Percentiles rank a stretch among this genome's conserved stretches.
Evolutionary conservation across 2,113 vertebrate genomes (phyloP).

Genomic region (Nannobrachium achirus): DNA sequence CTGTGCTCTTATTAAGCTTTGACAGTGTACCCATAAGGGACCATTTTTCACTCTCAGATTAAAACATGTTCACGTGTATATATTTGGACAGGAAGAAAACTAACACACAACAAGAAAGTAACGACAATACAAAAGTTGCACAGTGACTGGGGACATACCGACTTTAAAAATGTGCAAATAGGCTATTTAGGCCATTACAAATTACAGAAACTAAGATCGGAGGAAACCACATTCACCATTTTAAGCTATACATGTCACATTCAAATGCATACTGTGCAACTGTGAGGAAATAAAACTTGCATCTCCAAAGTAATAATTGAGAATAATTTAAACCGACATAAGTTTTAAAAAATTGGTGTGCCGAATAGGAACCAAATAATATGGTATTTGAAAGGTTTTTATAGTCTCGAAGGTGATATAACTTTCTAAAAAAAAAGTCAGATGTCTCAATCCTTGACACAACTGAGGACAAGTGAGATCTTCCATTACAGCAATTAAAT

Average conservation of each 20-base stretch:
- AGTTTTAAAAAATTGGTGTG: neutral
- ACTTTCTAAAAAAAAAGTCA: conserved; percentile 27
- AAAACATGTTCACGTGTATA: too few relatives aligned
- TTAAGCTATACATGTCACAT: neutral
- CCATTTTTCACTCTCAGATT: too few relatives aligned
- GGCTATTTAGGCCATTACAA: neutral
- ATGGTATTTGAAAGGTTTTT: conserved; percentile 1
- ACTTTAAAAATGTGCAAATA: conserved; percentile 26
- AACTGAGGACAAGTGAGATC: too few relatives aligned
- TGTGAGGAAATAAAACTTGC: neutral
- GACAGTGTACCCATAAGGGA: too few relatives aligned
- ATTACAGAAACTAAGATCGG: neutral
- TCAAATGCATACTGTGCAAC: conserved; percentile 2
- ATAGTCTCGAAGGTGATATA: conserved; percentile 10
- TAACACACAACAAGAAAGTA: too few relatives aligned
- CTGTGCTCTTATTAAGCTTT: too few relatives aligned
- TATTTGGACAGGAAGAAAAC: too few relatives aligned
- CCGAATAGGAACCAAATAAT: neutral
- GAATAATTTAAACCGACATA: neutral
- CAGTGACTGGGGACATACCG: neutral
- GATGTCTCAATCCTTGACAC: neutral
- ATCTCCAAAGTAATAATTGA: too few relatives aligned
- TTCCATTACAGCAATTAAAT: too few relatives aligned
- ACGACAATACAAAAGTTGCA: too few relatives aligned
- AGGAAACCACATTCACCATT: neutral